Evolutionary conservation across 2,888 invertebrate genomes (phyloP).

Genomic region (Stenotaenia linearis): DNA sequence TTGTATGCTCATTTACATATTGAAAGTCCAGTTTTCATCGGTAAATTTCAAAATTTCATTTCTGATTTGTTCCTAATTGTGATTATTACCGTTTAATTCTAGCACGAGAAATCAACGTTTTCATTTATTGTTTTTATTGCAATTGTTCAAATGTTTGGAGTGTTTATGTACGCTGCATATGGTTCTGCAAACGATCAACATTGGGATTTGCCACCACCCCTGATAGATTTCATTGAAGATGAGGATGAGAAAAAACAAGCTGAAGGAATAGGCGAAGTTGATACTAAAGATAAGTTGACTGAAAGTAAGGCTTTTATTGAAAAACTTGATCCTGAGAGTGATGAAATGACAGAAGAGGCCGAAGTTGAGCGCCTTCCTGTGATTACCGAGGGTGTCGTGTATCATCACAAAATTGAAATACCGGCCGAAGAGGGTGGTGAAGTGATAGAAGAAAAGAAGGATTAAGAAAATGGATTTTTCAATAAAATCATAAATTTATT

Average conservation of each 20-base stretch:
- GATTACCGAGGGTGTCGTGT: neutral
- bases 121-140: neutral
- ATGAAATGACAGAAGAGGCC: neutral
- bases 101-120: neutral
- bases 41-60: neutral
- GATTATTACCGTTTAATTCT: neutral
- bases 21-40: neutral
- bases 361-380: conserved; percentile 2
- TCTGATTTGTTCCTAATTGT: neutral
- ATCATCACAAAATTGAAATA: neutral
- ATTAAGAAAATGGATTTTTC: neutral
- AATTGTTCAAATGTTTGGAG: neutral
- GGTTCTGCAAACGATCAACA: neutral
- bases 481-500: too few species aligned
- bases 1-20: neutral
- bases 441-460: neutral
- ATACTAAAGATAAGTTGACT: too few species aligned
- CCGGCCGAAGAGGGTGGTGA: neutral
- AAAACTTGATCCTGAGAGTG: neutral
- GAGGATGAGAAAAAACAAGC: neutral
- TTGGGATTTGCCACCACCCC: neutral
- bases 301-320: neutral
- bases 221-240: neutral
- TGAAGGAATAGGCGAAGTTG: neutral
- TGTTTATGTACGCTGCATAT: neutral